Conservation (phyloP, 2,797 vertebrate species). For the Pseudomugil gertrudae region DNA sequence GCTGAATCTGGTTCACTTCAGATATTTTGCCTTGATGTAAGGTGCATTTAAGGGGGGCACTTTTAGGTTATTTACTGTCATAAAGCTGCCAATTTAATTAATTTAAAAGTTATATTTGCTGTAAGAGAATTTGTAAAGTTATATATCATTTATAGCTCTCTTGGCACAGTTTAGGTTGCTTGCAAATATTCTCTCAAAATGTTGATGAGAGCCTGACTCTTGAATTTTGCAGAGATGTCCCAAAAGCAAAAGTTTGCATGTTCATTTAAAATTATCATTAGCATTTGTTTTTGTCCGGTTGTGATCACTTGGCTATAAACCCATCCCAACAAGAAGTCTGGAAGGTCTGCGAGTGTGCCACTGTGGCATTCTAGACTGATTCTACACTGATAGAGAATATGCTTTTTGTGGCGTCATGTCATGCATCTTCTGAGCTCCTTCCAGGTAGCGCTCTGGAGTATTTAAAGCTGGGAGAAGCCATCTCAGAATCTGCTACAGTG, state of each 20-base stretch:
- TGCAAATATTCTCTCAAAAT: neutral
- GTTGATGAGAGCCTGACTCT: neutral
- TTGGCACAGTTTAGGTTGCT: neutral
- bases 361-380: neutral
- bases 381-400: neutral
- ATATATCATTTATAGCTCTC: neutral
- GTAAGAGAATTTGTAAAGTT: neutral
- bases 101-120: neutral
- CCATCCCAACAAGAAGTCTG: neutral
- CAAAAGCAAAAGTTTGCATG: neutral
- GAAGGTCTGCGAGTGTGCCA: neutral
- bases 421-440: neutral
- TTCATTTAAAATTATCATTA: neutral
- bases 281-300: neutral
- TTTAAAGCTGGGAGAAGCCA: neutral
- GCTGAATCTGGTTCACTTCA: conserved; percentile 1
- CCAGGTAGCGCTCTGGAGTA: neutral
- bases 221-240: neutral
- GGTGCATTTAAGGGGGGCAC: conserved; percentile 9
- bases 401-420: neutral
- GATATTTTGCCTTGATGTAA: neutral
- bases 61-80: neutral
- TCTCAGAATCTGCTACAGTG: neutral
- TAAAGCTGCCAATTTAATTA: neutral
- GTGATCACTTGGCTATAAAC: neutral